Evolutionary conservation across 2,113 vertebrate genomes (phyloP).

Genomic region (Pollachius pollachius): DNA sequence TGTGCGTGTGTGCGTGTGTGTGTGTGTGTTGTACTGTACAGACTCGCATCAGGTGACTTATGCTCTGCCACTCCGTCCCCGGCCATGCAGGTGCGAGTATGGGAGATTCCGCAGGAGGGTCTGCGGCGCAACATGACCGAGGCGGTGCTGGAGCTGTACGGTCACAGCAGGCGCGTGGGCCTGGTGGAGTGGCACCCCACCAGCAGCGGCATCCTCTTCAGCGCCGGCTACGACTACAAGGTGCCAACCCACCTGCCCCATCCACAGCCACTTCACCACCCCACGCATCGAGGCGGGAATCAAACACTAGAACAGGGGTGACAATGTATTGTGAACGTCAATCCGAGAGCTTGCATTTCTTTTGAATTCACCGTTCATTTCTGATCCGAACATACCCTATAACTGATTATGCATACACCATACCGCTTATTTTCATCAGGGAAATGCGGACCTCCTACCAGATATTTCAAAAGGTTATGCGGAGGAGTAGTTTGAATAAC

Average conservation of each 20-base stretch:
- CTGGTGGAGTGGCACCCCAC: constrained; percentile 97
- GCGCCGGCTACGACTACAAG: constrained; percentile 97
- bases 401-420: no score
- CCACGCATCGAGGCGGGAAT: not conserved
- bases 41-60: no score
- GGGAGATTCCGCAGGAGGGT: constrained; percentile 94
- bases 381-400: no score
- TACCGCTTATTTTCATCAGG: no score
- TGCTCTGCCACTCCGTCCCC: not conserved
- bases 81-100: constrained; percentile 84
- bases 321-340: no score
- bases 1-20: not conserved
- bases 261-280: not conserved
- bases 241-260: constrained; percentile 50
- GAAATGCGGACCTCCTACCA: no score
- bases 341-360: no score
- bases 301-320: not conserved
- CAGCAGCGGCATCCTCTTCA: constrained; percentile 93
- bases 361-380: no score
- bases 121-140: constrained; percentile 90
- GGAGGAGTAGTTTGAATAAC: no score
- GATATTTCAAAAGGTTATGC: no score
- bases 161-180: constrained; percentile 93
- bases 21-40: not conserved
- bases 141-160: constrained; percentile 89